These are phyloP conservation scores for Channallabes apus DNA, from an alignment of 2,797 vertebrate species.

Conservation along the genomic window DNA sequence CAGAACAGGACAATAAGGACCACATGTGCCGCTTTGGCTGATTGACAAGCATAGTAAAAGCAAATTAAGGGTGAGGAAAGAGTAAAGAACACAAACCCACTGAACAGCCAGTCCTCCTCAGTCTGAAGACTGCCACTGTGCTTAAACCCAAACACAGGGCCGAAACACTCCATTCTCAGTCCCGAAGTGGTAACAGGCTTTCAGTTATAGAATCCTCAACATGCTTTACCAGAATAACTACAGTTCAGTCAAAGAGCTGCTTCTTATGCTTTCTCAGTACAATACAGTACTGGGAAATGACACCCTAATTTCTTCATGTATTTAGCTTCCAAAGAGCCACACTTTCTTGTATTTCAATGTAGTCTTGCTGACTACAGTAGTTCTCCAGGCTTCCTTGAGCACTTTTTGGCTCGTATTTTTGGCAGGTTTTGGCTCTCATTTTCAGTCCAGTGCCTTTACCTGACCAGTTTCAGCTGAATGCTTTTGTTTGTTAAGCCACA, in stretches of 20 bases:
- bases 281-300: no score
- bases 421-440: no score
- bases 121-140: constrained; percentile 18
- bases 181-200: constrained; percentile 40
- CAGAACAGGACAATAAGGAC: constrained; percentile 41
- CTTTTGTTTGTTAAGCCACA: no score
- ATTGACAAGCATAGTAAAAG: constrained; percentile 50
- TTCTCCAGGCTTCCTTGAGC: no score
- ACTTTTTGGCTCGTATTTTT: no score
- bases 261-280: background rate
- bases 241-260: constrained; percentile 21
- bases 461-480: no score
- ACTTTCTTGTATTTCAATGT: no score
- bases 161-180: constrained; percentile 42
- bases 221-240: constrained; percentile 27
- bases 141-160: constrained; percentile 49
- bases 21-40: constrained; percentile 38
- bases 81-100: constrained; percentile 38
- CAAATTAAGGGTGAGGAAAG: constrained; percentile 41
- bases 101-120: constrained; percentile 21
- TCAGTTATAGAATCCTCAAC: constrained; percentile 45
- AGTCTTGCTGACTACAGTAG: no score
- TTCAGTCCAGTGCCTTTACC: no score
- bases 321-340: no score
- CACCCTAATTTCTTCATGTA: no score